Percentiles rank a stretch among this genome's conserved stretches.
phyloP scores from a whole-genome alignment of 2,888 invertebrate species.

The Rotaria sp. region DNA sequence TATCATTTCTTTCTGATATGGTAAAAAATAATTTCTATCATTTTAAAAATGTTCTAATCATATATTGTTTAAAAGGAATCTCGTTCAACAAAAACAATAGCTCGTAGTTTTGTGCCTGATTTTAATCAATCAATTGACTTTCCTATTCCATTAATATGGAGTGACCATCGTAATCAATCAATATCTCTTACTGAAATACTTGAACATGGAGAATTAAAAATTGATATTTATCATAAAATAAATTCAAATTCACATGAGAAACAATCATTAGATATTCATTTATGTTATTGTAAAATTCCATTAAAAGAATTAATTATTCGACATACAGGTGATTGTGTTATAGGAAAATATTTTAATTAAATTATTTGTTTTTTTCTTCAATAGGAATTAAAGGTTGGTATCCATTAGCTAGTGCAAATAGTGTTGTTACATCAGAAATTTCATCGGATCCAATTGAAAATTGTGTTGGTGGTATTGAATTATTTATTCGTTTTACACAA shows the following conservation, averaged over 20 bases:
- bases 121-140: slow-evolving; percentile 51
- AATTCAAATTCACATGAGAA: background rate
- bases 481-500: slow-evolving; percentile 50
- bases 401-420: background rate
- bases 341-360: background rate
- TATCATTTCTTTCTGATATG: slow-evolving; percentile 49
- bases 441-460: slow-evolving; percentile 40
- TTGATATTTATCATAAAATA: slow-evolving; percentile 53
- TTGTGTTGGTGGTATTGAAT: slow-evolving; percentile 51
- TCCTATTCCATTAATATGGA: slow-evolving; percentile 50
- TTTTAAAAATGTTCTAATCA: no score
- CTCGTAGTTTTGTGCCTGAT: slow-evolving; percentile 51
- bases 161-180: slow-evolving; percentile 45
- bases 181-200: slow-evolving; percentile 50
- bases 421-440: background rate
- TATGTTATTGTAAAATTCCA: background rate
- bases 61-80: background rate
- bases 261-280: background rate
- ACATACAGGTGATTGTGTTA: background rate
- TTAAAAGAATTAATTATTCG: background rate
- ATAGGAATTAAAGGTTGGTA: slow-evolving; percentile 20
- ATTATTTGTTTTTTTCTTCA: background rate
- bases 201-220: slow-evolving; percentile 48
- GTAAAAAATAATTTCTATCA: slow-evolving; percentile 37
- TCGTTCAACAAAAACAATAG: slow-evolving; percentile 50